Percentiles rank a stretch among this genome's conserved stretches.
phyloP scores from a whole-genome alignment of 2,888 invertebrate species.

The Drosophila anomalipes region DNA sequence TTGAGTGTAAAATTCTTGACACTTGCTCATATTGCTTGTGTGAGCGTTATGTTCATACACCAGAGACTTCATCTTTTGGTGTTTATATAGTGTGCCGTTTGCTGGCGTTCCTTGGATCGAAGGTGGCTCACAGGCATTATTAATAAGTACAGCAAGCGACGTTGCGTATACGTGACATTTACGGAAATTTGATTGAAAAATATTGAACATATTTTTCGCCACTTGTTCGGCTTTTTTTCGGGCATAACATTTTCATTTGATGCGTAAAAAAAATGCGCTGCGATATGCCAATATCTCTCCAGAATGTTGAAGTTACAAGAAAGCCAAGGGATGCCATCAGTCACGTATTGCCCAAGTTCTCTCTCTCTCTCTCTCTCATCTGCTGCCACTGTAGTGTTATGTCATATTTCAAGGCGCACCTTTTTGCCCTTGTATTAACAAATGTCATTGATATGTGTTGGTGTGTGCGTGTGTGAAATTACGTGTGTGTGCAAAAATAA shows the following conservation, averaged over 20 bases:
- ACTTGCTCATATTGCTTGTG: not conserved
- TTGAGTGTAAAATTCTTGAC: conserved; percentile 29
- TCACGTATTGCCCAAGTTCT: conserved; percentile 49
- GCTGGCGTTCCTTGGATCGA: conserved; percentile 13
- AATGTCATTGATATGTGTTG: conserved; percentile 57
- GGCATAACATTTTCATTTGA: conserved; percentile 63
- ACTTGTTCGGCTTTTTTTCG: conserved; percentile 27
- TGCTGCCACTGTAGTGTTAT: conserved; percentile 33
- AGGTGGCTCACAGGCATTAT: conserved; percentile 56
- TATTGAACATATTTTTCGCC: conserved; percentile 61
- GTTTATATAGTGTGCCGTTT: conserved; percentile 18
- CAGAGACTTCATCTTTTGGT: conserved; percentile 31
- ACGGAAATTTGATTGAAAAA: conserved; percentile 78
- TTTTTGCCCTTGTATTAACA: conserved; percentile 47
- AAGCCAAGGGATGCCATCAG: conserved; percentile 20
- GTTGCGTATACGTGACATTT: conserved; percentile 76
- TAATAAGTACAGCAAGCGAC: conserved; percentile 65
- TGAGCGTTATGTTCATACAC: not conserved
- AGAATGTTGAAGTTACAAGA: conserved; percentile 2
- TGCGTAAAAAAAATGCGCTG: conserved; percentile 50
- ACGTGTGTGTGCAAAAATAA: conserved; percentile 38
- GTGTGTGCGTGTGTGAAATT: conserved; percentile 45
- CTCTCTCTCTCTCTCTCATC: conserved; percentile 2
- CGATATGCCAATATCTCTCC: conserved; percentile 61
- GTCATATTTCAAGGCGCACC: conserved; percentile 59